A percentile compares a stretch with the other conserved stretches of the same genome.
These are phyloP conservation scores for Onchidella celtica DNA, from an alignment of 2,888 invertebrate genomes.

Conservation along the genomic window DNA sequence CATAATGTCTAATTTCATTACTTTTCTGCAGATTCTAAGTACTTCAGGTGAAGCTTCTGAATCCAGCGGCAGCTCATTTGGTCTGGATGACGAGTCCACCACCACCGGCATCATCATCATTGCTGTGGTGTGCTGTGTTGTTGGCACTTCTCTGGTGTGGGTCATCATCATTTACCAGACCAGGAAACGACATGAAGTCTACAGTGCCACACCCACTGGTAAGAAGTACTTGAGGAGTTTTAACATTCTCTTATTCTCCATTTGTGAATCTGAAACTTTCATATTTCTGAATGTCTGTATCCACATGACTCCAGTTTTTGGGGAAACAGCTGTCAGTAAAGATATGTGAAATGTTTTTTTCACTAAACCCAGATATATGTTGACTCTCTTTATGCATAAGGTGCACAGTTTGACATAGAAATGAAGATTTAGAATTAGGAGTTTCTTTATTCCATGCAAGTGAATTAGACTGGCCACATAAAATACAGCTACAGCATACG, in stretches of 20 bases:
- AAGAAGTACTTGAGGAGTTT: too few species aligned
- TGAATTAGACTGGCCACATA: too few species aligned
- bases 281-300: background rate
- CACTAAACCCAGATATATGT: too few species aligned
- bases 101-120: constrained; percentile 93
- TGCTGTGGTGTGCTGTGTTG: constrained; percentile 93
- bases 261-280: background rate
- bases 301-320: too few species aligned
- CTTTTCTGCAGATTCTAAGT: constrained; percentile 33
- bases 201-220: constrained; percentile 77
- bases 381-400: too few species aligned
- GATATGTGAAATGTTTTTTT: too few species aligned
- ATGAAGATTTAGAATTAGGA: too few species aligned
- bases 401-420: too few species aligned
- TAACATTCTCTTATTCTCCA: background rate
- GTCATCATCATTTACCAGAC: constrained; percentile 94
- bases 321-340: too few species aligned
- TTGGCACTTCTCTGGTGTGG: constrained; percentile 95
- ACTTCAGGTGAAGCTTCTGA: constrained; percentile 79
- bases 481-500: too few species aligned
- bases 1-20: too few species aligned
- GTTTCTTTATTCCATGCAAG: too few species aligned
- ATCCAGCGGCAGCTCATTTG: constrained; percentile 68
- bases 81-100: constrained; percentile 85
- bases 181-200: constrained; percentile 82